Conservation (phyloP, 2,797 vertebrate species). For the Squalus acanthias region DNA sequence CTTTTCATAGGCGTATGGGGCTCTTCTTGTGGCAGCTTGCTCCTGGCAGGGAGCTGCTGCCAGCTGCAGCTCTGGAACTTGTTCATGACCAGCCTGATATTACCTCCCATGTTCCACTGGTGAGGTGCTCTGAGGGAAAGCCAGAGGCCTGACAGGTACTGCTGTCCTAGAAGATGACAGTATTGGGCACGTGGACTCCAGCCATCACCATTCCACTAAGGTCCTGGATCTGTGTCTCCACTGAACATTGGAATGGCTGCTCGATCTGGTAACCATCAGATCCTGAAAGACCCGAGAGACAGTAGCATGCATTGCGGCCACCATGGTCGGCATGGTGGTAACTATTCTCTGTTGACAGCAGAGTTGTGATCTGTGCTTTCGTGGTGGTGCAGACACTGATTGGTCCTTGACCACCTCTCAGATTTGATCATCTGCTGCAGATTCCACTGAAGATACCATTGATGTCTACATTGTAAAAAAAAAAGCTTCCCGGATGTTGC, state of each 20-base stretch:
- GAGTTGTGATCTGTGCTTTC: not conserved
- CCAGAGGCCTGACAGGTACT: not conserved
- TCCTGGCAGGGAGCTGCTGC: not conserved
- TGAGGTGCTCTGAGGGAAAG: not conserved
- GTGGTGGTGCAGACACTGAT: not conserved
- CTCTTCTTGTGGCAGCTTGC: not conserved
- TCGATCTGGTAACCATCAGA: not conserved
- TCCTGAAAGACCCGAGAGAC: not conserved
- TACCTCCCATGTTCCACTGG: not conserved
- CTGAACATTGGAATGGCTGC: not conserved
- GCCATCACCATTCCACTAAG: not conserved
- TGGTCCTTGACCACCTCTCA: not conserved
- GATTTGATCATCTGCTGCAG: not conserved
- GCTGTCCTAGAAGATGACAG: not conserved
- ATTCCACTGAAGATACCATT: not conserved
- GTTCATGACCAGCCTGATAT: not conserved
- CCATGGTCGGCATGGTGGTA: not conserved
- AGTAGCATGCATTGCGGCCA: not conserved
- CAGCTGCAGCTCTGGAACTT: not conserved
- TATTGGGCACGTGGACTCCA: not conserved
- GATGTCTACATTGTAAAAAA: not conserved
- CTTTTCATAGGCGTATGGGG: not conserved
- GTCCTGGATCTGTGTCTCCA: not conserved
- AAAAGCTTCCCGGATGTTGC: not conserved
- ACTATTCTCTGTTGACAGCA: not conserved